Percentiles rank a stretch among this genome's conserved stretches.
These are phyloP conservation scores for Drepana falcataria DNA, from an alignment of 2,888 invertebrate species.

Conservation along the genomic window DNA sequence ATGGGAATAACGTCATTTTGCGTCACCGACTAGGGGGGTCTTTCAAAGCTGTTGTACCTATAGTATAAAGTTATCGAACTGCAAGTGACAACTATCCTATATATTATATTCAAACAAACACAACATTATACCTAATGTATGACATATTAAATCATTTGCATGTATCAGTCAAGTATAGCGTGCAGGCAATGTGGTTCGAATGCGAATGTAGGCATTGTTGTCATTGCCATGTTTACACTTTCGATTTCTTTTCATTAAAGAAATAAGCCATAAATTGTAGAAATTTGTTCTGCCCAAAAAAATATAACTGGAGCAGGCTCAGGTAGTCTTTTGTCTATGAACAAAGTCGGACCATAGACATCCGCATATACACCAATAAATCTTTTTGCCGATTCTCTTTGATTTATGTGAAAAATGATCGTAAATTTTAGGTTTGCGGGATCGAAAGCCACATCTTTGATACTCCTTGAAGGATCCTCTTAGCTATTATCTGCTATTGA, in stretches of 20 bases:
- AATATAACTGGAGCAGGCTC: slow-evolving; percentile 30
- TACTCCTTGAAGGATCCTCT: slow-evolving; percentile 37
- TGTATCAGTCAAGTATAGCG: no score
- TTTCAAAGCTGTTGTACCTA: slow-evolving; percentile 5
- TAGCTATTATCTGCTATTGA: slow-evolving; percentile 44
- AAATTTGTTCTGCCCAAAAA: slow-evolving; percentile 40
- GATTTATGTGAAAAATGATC: slow-evolving; percentile 79
- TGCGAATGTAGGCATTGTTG: not conserved
- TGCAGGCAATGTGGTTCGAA: no score
- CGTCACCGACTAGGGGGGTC: slow-evolving; percentile 12
- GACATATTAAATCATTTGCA: no score
- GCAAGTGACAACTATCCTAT: no score
- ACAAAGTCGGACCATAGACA: slow-evolving; percentile 48
- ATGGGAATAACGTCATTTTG: slow-evolving; percentile 60
- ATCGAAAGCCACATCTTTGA: slow-evolving; percentile 35
- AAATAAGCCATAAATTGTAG: slow-evolving; percentile 51
- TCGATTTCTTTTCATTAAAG: slow-evolving; percentile 38
- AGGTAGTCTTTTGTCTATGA: slow-evolving; percentile 52
- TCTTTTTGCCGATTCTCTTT: slow-evolving; percentile 68
- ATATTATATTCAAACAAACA: no score
- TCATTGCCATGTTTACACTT: slow-evolving; percentile 35
- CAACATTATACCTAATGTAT: no score
- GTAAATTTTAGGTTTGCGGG: slow-evolving; percentile 75
- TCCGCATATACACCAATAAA: slow-evolving; percentile 64
- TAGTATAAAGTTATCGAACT: not conserved